A percentile compares a stretch with the other conserved stretches of the same genome.
Evolutionary conservation across 2,113 vertebrate species (phyloP).

Genomic region (Cheilinus undulatus): DNA sequence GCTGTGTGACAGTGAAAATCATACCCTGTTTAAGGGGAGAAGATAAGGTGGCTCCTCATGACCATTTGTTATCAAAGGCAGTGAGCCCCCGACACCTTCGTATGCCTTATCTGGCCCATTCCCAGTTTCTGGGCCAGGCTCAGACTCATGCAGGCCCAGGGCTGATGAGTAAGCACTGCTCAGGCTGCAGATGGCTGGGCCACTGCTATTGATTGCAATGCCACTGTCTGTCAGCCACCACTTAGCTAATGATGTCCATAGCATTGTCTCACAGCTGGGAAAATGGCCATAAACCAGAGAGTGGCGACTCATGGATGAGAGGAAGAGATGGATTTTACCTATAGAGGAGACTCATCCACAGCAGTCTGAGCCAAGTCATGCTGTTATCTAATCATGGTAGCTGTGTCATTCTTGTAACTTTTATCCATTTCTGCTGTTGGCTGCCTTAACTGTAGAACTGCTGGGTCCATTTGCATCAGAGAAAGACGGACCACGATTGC

Average conservation of each 20-base stretch:
- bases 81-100: conserved; percentile 57
- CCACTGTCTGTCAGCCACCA: conserved; percentile 76
- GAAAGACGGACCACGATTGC: conserved; percentile 36
- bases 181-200: conserved; percentile 47
- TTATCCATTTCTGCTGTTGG: conserved; percentile 19
- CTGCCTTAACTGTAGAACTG: conserved; percentile 32
- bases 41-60: conserved; percentile 73
- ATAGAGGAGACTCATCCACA: conserved; percentile 54
- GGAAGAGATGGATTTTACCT: conserved; percentile 64
- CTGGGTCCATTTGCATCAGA: conserved; percentile 41
- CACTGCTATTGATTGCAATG: conserved; percentile 69
- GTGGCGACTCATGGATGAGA: conserved; percentile 1
- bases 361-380: conserved; percentile 44
- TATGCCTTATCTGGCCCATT: conserved; percentile 68
- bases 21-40: conserved; percentile 76
- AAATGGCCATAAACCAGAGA: conserved; percentile 62
- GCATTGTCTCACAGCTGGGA: conserved; percentile 63
- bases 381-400: conserved; percentile 23
- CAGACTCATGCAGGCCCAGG: conserved; percentile 32
- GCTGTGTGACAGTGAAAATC: conserved; percentile 67
- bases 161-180: conserved; percentile 76
- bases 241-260: conserved; percentile 82
- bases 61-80: conserved; percentile 66
- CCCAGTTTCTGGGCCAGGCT: conserved; percentile 44
- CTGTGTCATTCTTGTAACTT: conserved; percentile 26